A percentile compares a stretch with the other conserved stretches of the same genome.
phyloP scores from a whole-genome alignment of 2,113 vertebrate species.

The Blennius ocellaris region DNA sequence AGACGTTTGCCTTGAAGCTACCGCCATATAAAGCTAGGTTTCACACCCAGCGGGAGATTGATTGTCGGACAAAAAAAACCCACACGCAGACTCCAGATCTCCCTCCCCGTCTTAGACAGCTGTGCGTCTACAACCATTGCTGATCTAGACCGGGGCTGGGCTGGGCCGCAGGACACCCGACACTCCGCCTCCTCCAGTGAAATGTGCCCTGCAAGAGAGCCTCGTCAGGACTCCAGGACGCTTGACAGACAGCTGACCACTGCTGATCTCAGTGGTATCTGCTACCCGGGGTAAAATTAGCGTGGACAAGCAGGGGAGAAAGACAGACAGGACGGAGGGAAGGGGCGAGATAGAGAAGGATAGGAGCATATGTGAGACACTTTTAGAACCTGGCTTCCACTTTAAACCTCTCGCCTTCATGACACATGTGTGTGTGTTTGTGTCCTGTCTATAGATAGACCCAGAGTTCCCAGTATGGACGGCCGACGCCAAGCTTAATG shows the following conservation, averaged over 20 bases:
- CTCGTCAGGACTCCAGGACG: conserved; percentile 46
- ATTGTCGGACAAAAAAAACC: conserved; percentile 11
- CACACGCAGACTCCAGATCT: conserved; percentile 17
- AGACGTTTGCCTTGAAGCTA: conserved; percentile 5
- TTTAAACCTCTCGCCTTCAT: conserved; percentile 45
- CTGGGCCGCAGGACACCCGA: conserved; percentile 51
- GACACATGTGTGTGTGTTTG: conserved; percentile 43
- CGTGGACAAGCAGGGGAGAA: conserved; percentile 8
- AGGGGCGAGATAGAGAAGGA: conserved; percentile 33
- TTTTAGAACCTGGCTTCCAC: conserved; percentile 66
- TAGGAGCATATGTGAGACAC: conserved; percentile 55
- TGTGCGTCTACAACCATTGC: conserved; percentile 38
- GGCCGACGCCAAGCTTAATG: conserved; percentile 19
- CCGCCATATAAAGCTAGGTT: conserved; percentile 12
- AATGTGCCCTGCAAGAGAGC: conserved; percentile 4
- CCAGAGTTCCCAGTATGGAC: conserved; percentile 41
- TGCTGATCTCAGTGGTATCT: conserved; percentile 69
- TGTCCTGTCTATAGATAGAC: conserved; percentile 64
- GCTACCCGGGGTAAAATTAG: conserved; percentile 69
- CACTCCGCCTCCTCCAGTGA: conserved; percentile 56
- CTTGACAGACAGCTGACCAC: conserved; percentile 73
- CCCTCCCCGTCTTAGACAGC: conserved; percentile 49
- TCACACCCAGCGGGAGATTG: conserved; percentile 8
- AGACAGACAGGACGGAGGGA: background rate
- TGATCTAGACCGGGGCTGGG: conserved; percentile 21